Percentiles rank a stretch among this genome's conserved stretches.
Conservation (phyloP, 2,113 vertebrate species). For the Bufo bufo region DNA sequence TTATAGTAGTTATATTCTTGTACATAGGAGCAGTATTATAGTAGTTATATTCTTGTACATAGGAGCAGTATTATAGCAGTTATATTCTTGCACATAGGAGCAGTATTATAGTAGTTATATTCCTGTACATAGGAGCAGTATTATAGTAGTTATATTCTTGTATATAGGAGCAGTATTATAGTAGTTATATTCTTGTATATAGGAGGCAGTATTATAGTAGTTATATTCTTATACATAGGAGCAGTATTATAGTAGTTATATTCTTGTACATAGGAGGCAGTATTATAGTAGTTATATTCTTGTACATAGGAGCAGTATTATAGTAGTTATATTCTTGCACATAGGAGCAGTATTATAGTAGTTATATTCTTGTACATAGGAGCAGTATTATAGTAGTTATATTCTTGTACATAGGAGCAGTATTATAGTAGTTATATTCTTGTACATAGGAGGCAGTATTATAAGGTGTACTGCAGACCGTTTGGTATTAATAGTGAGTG, state of each 20-base stretch:
- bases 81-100: conserved; percentile 1
- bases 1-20: conserved; percentile 14
- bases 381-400: no score
- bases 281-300: no score
- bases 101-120: conserved; percentile 22
- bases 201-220: background rate
- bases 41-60: conserved; percentile 15
- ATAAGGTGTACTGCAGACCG: background rate
- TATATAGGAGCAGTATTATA: background rate
- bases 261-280: no score
- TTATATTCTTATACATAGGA: no score
- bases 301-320: no score
- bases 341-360: no score
- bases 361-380: no score
- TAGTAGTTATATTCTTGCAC: no score
- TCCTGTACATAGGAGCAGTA: background rate
- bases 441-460: background rate
- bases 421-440: background rate
- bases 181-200: background rate
- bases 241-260: no score
- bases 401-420: no score
- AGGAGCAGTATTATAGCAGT: conserved; percentile 17
- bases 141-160: conserved; percentile 20
- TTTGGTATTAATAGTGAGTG: background rate
- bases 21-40: conserved; percentile 13